These are phyloP conservation scores for Lasioglossum pauxillum DNA, from an alignment of 2,888 invertebrate species.

Conservation along the genomic window DNA sequence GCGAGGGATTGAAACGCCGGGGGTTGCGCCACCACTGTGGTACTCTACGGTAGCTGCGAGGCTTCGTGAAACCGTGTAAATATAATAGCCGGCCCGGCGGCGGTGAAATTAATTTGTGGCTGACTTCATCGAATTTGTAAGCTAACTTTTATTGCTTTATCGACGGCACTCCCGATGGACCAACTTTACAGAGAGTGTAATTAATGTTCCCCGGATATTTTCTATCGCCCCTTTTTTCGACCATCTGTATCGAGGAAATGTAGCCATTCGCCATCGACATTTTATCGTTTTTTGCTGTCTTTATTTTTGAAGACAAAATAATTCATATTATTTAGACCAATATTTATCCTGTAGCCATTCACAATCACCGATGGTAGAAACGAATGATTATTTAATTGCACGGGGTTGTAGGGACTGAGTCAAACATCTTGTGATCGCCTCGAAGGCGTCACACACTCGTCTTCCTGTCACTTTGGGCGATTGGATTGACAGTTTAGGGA, in stretches of 20 bases:
- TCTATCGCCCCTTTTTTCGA: background rate
- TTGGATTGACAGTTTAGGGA: background rate
- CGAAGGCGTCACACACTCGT: conserved; percentile 12
- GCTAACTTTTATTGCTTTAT: conserved; percentile 49
- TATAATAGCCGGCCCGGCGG: conserved; percentile 27
- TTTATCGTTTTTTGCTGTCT: background rate
- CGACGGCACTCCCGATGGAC: conserved; percentile 9
- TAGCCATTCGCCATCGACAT: too few species aligned
- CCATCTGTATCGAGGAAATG: background rate
- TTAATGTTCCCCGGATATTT: background rate
- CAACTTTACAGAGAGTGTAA: conserved; percentile 1
- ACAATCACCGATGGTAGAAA: too few species aligned
- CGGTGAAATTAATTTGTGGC: conserved; percentile 50
- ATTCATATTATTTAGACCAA: too few species aligned
- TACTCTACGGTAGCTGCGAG: background rate
- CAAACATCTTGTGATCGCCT: background rate
- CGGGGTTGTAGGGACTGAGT: background rate
- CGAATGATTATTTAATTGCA: background rate
- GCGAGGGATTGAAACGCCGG: background rate
- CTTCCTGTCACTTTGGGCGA: conserved; percentile 12
- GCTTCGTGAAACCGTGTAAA: conserved; percentile 53
- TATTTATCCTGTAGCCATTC: too few species aligned
- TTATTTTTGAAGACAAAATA: too few species aligned
- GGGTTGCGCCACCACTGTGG: conserved; percentile 9
- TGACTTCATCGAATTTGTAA: conserved; percentile 40